Evolutionary conservation across 2,888 invertebrate genomes (phyloP), one percentile per base, ranked within the genome.

Genomic region (Aphidoletes aphidimyza): DNA sequence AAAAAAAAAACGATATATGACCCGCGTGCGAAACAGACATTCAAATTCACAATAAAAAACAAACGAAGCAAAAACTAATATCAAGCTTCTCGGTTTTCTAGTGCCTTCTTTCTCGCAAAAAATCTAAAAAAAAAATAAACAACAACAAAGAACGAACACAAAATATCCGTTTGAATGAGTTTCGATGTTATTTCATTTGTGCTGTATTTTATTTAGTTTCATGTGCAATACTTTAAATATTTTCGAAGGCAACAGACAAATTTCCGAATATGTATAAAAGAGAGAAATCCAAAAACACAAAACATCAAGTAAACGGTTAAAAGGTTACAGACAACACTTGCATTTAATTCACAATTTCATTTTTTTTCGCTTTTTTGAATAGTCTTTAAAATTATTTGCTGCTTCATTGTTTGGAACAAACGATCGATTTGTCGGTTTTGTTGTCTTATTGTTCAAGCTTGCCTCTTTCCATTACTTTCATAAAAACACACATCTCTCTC

Each of bases 251-350:
- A n/a, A n/a, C n/a, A n/a, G n/a, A n/a, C n/a, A n/a, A n/a, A n/a
- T n/a, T n/a, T n/a, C n/a, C n/a, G n/a, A n/a, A n/a, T n/a, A n/a
- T n/a, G n/a, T n/a, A 19, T 47, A 5, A n/a, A 22, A 54, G 26
- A 54, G 3, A 1, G 26, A 69, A 30, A 69, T 54, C 17, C 17
- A 54, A 30, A 69, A 69, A 69, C 2, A 30, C 54, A 54, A 26
- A 54, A 54, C 26, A 54, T 22, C 54, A 54, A 54, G 54, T 3
- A 54, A 54, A 54, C 54, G 54, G 5, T 54, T 22, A 69, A 69
- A 69, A 30, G n/a, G 30, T 69, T 30, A 69, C 30, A 69, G 69
- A 69, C n/a, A 69, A 69, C 69, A 69, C 69, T 69, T 69, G 69
- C 69, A 69, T 69, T 54, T 14, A 69, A 11, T 5, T 69, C 69